A percentile compares a stretch with the other conserved stretches of the same genome.
Conservation (phyloP, 2,797 vertebrate genomes). For the Spinus olivaceus region DNA sequence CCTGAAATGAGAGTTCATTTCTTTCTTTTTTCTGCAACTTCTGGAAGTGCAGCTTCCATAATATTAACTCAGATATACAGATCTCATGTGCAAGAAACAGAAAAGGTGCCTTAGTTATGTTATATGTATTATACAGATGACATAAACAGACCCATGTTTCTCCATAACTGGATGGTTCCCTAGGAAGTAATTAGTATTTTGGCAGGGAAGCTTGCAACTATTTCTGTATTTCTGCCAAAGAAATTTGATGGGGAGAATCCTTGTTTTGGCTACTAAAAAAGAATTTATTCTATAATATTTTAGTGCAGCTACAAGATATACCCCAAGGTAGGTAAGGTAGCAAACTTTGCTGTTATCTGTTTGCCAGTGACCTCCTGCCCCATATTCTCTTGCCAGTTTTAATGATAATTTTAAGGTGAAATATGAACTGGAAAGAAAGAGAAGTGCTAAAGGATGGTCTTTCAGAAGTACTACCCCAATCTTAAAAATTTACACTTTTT, state of each 20-base stretch:
- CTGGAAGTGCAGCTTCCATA: background rate
- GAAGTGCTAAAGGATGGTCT: background rate
- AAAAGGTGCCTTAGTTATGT: background rate
- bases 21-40: background rate
- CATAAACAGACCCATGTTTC: constrained; percentile 20
- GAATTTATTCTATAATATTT: background rate
- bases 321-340: background rate
- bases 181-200: constrained; percentile 59
- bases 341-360: background rate
- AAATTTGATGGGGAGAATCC: constrained; percentile 49
- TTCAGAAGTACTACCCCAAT: background rate
- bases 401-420: background rate
- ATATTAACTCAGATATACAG: background rate
- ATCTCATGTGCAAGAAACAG: background rate
- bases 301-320: background rate
- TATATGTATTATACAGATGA: background rate
- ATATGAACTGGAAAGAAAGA: background rate
- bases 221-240: constrained; percentile 41
- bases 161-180: constrained; percentile 6
- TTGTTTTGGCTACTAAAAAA: background rate
- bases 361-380: background rate
- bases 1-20: background rate
- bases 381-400: background rate
- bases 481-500: background rate
- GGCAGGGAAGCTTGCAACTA: constrained; percentile 24